Conservation (phyloP, 1,140 invertebrate genomes). For the Thereuonema tuberculata region DNA sequence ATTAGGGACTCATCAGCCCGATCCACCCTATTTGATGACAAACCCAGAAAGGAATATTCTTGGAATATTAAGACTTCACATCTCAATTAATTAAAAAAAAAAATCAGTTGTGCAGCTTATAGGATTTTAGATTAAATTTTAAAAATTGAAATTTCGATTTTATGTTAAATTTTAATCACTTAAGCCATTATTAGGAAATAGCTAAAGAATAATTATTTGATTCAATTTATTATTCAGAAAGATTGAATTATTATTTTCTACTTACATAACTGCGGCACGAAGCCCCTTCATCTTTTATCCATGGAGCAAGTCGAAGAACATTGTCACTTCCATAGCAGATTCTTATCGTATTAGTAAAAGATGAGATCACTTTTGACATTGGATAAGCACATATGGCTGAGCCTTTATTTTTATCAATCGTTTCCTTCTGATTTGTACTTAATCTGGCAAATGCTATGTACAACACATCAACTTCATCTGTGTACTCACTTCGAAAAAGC, state of each 20-base stretch:
- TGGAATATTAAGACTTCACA: no score
- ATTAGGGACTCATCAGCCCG: no score
- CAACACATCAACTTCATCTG: conserved; percentile 11
- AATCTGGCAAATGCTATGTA: conserved; percentile 19
- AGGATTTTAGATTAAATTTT: no score
- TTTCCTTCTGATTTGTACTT: neutral
- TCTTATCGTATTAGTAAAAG: conserved; percentile 18
- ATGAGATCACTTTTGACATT: conserved; percentile 15
- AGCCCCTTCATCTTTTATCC: neutral
- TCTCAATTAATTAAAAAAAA: no score
- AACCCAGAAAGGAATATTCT: no score
- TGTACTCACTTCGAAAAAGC: neutral
- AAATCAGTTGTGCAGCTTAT: no score
- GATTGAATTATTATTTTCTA: no score
- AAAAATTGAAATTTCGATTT: no score
- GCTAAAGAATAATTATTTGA: no score
- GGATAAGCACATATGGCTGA: conserved; percentile 20
- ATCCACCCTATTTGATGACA: no score
- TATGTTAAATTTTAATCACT: no score
- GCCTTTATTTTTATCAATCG: conserved; percentile 14
- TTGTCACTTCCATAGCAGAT: conserved; percentile 17
- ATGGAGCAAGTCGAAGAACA: neutral
- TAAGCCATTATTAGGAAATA: no score
- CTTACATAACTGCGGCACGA: neutral
- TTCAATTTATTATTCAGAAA: conserved; percentile 3